Evolutionary conservation across 2,888 invertebrate species (phyloP), one percentile per base, ranked within the genome.

Genomic region (Mesoligia furuncula): DNA sequence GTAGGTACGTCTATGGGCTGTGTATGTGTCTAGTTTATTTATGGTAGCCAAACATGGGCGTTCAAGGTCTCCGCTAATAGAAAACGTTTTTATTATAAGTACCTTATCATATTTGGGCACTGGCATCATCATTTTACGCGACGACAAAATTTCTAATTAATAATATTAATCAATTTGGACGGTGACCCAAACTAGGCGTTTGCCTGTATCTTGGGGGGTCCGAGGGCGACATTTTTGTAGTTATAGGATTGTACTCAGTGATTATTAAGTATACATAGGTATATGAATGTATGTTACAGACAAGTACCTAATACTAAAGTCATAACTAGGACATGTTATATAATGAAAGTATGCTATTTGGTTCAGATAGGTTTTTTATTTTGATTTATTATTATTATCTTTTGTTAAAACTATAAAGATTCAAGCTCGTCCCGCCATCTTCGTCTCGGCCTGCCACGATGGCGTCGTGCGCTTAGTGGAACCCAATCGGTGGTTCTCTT

Each of bases 1-100:
- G 62, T n/a, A n/a, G n/a, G n/a, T n/a, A 24, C 9, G 36, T 65
- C 13, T 59, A 39, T 57, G 36, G 42, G 7, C n/a, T 20, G 15
- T 39, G 7, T 73, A n/a, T 39, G 45, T 48, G 57, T 48, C 27
- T n/a, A 75, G 39, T 54, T 27, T 39, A n/a, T 57, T 27, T 57
- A 45, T 39, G 15, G 15, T 48, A 24, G 45, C n/a, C 8, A 36
- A 51, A 78, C 48, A 36, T 31, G 27, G 31, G 17, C 11, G n/a
- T n/a, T 20, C 69, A 79, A 78, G 64, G 79, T 51, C 36, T 20
- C 24, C 36, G 59, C 13, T 62, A 39, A 54, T 36, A 48, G 39
- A 42, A 36, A 31, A 81, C 17, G 27, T 74, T 54, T n/a, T 57
- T n/a, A 54, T 51, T 61, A 31, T 7, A 51, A n/a, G n/a, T n/a